Evolutionary conservation across 1,140 invertebrate species (phyloP), one percentile per base, ranked within the genome.

Genomic region (Metaphire vulgaris): DNA sequence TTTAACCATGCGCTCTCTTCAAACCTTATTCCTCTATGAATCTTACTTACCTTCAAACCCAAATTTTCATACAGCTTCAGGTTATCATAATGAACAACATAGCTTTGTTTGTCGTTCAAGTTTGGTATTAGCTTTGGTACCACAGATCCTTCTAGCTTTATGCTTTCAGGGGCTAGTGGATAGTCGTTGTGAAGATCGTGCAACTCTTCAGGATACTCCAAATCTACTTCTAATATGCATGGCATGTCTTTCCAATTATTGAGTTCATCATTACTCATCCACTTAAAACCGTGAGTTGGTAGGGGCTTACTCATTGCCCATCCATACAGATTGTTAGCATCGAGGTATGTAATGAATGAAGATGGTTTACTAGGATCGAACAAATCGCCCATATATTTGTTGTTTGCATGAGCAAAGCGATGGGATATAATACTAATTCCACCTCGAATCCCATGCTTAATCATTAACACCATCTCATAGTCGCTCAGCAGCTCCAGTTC

Each of bases 161-260:
- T 26, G 56, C 70, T 66, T 79, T 88, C 84, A 14, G 86, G 80
- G 76, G 85, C 85, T 77, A 88, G 85, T 31, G 88, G 88, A 41
- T 88, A 87, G 78, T 88, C 85, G 76, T 83, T 86, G 81, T 89
- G 88, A 0, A 26, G 6, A 65, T 89, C 83, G 82, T 89, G 89
- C 15, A 89, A 65, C 28, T 85, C 1, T 72, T 80, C 2, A 1
- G 83, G 82, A 77, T 86, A 85, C 1, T 79, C 65, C 21, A 87
- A 34, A 76, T 83, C 79, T 2, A 83, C 79, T 68, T 90, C 89
- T 33, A 90, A 80, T 73, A 90, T 87, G 78, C 87, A 90, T 79
- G 78, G 80, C 81, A 66, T 78, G 69, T 69, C 81, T 79, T 79
- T 85, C 82, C 80, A 87, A 82, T 80, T 84, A 16, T 74, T 76